Evolutionary conservation across 1,140 invertebrate species (phyloP).

Genomic region (Macrocentrus cingulum): DNA sequence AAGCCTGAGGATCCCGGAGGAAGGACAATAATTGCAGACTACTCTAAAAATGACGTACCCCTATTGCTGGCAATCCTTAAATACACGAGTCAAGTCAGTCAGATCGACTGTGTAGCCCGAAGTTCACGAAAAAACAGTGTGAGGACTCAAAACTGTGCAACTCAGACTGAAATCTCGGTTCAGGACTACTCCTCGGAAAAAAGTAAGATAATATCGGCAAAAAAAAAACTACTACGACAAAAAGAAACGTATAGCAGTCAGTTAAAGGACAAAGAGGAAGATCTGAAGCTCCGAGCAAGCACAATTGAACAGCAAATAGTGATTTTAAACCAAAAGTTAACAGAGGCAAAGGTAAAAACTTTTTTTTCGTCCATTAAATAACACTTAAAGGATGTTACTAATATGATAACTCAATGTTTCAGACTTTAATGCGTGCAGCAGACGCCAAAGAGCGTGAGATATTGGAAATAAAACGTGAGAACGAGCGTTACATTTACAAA

Average conservation of each 20-base stretch:
- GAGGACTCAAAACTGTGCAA: conserved; percentile 16
- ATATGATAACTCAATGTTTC: conserved; percentile 4
- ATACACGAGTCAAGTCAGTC: conserved; percentile 38
- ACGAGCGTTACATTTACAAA: conserved; percentile 37
- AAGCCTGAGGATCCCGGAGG: conserved; percentile 40
- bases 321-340: conserved; percentile 46
- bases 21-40: conserved; percentile 44
- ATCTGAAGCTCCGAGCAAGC: conserved; percentile 43
- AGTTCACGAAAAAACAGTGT: conserved; percentile 30
- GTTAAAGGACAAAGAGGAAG: conserved; percentile 42
- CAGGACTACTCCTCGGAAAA: conserved; percentile 10
- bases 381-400: background rate
- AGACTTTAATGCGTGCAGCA: conserved; percentile 43
- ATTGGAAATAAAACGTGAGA: conserved; percentile 36
- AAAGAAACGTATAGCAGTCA: conserved; percentile 43
- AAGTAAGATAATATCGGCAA: conserved; percentile 34
- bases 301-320: conserved; percentile 43
- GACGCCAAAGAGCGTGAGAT: conserved; percentile 42
- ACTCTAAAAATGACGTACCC: conserved; percentile 40
- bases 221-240: conserved; percentile 46
- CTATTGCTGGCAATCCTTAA: conserved; percentile 49
- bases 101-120: too few species aligned
- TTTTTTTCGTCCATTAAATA: background rate
- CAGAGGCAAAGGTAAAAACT: conserved; percentile 45
- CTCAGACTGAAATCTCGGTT: conserved; percentile 14